Evolutionary conservation across 2,797 vertebrate species (phyloP).

Genomic region (Eulemur rubriventer): DNA sequence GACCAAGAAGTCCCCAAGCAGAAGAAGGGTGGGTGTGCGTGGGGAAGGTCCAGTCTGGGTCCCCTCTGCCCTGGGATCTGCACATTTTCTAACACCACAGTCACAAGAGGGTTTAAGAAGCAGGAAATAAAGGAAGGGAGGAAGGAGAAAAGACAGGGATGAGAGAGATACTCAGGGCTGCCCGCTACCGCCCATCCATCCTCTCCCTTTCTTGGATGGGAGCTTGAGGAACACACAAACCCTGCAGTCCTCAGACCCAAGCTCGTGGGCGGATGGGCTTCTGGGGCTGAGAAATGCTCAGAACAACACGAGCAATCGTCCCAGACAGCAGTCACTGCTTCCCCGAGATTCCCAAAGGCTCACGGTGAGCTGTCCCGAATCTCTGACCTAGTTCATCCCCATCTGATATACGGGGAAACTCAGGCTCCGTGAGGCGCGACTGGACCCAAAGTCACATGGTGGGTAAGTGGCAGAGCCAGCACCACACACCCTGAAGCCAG

Average conservation of each 20-base stretch:
- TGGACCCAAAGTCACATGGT: neutral
- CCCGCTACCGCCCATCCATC: accelerated
- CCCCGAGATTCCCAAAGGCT: neutral
- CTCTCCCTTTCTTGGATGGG: neutral
- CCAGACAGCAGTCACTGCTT: accelerated
- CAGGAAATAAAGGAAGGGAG: neutral
- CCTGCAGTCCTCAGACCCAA: neutral
- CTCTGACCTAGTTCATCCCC: neutral
- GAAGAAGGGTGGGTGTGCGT: neutral
- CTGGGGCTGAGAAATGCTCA: neutral
- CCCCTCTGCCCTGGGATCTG: neutral
- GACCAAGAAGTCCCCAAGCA: neutral
- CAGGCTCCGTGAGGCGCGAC: neutral
- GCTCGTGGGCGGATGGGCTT: accelerated
- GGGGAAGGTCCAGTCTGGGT: neutral
- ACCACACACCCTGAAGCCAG: neutral
- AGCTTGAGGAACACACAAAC: neutral
- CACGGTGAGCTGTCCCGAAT: neutral
- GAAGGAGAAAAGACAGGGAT: neutral
- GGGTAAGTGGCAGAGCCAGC: neutral
- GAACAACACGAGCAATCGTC: accelerated
- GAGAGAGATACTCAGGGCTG: neutral
- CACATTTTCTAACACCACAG: neutral
- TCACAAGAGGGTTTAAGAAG: neutral
- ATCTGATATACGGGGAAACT: neutral